Percentiles rank a stretch among this genome's conserved stretches.
Evolutionary conservation across 2,888 invertebrate genomes (phyloP).

Genomic region (Chydorus sphaericus): DNA sequence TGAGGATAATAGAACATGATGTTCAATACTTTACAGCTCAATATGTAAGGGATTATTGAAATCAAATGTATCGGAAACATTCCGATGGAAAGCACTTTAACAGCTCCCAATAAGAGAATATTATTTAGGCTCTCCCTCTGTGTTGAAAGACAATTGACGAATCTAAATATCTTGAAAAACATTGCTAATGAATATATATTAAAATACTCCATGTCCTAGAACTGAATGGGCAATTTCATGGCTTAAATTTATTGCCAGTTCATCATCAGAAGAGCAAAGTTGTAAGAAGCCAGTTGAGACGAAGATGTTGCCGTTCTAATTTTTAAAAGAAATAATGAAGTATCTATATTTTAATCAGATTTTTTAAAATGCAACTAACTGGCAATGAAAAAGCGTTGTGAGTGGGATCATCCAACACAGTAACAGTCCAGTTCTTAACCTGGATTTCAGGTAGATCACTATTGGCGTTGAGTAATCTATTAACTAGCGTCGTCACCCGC

Average conservation of each 20-base stretch:
- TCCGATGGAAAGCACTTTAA: conserved; percentile 33
- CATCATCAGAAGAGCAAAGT: conserved; percentile 36
- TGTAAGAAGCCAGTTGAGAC: no score
- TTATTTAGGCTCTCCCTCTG: conserved; percentile 6
- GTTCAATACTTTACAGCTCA: conserved; percentile 32
- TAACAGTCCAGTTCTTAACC: conserved; percentile 34
- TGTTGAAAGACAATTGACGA: neutral
- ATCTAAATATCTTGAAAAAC: conserved; percentile 16
- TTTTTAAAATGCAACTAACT: conserved; percentile 25
- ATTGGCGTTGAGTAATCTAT: conserved; percentile 33
- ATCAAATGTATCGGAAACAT: conserved; percentile 33
- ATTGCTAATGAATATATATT: conserved; percentile 37
- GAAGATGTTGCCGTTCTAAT: no score
- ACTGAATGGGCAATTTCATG: conserved; percentile 46
- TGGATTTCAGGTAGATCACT: conserved; percentile 32
- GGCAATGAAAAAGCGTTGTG: conserved; percentile 41
- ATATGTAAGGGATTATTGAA: conserved; percentile 33
- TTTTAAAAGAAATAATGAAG: conserved; percentile 25
- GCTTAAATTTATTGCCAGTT: conserved; percentile 38
- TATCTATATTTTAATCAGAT: neutral
- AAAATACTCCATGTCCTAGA: conserved; percentile 33
- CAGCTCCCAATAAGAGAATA: conserved; percentile 29
- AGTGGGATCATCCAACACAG: conserved; percentile 32
- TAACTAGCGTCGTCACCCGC: conserved; percentile 24
- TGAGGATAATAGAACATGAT: no score